Evolutionary conservation across 1,140 invertebrate species (phyloP).

Genomic region (Atta texana): DNA sequence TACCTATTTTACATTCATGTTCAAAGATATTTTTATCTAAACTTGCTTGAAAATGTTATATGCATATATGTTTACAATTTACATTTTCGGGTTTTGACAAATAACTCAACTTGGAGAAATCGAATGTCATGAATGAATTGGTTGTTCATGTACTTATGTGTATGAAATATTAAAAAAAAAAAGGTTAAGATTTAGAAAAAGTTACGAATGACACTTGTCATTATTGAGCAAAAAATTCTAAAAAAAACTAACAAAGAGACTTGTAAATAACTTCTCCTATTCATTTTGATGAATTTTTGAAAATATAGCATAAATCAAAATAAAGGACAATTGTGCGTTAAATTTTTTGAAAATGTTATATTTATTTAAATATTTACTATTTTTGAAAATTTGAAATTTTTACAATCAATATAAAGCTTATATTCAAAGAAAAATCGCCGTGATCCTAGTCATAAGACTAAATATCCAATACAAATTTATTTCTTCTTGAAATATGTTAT

Average conservation of each 20-base stretch:
- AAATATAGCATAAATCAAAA: too few relatives aligned
- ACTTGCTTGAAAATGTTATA: not conserved
- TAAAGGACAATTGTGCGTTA: too few relatives aligned
- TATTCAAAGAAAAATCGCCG: too few relatives aligned
- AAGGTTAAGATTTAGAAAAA: not conserved
- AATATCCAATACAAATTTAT: too few relatives aligned
- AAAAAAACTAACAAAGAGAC: not conserved
- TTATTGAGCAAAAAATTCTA: not conserved
- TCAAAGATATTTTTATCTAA: not conserved
- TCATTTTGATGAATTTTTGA: not conserved
- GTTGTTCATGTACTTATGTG: not conserved
- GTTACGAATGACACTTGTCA: not conserved
- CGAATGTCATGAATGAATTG: not conserved
- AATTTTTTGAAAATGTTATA: too few relatives aligned
- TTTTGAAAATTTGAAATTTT: too few relatives aligned
- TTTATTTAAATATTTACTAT: too few relatives aligned
- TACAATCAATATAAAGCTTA: too few relatives aligned
- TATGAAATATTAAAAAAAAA: not conserved
- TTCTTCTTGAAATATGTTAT: too few relatives aligned
- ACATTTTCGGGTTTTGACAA: not conserved
- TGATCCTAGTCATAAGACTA: too few relatives aligned
- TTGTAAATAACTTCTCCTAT: not conserved
- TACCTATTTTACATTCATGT: not conserved
- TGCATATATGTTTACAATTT: not conserved
- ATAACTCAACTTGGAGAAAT: not conserved